These are phyloP conservation scores for Sinella curviseta DNA, from an alignment of 1,140 invertebrate genomes.

Conservation along the genomic window DNA sequence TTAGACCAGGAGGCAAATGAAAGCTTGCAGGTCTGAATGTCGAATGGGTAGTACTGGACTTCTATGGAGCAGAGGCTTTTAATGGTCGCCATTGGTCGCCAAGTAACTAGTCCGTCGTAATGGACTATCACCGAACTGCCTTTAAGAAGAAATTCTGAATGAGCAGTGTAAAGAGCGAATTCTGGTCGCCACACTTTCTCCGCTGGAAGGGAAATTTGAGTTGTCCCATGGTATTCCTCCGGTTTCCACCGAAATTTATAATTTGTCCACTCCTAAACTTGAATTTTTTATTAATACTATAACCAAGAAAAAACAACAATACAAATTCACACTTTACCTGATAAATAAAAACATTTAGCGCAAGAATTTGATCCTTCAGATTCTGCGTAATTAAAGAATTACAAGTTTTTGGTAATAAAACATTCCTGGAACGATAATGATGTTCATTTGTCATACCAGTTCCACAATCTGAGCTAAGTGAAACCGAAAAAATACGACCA, in stretches of 20 bases:
- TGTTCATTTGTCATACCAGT: no score
- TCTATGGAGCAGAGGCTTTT: not conserved
- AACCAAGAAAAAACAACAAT: no score
- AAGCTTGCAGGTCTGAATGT: not conserved
- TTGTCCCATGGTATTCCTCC: not conserved
- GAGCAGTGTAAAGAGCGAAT: not conserved
- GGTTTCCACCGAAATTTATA: not conserved
- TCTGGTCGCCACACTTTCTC: not conserved
- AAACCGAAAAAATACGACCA: not conserved
- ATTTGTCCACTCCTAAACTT: not conserved
- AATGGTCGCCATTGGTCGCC: not conserved
- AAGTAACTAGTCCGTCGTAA: not conserved
- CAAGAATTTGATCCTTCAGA: not conserved
- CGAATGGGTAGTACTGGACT: not conserved
- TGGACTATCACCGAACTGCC: not conserved
- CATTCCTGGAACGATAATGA: no score
- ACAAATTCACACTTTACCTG: no score
- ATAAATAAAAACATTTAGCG: no score
- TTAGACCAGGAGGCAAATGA: not conserved
- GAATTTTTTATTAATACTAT: no score
- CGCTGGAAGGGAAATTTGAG: not conserved
- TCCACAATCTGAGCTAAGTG: not conserved
- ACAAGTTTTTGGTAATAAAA: no score
- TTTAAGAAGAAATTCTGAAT: not conserved
- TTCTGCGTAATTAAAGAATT: no score